Evolutionary conservation across 2,888 invertebrate species (phyloP).

Genomic region (Euphydryas editha): DNA sequence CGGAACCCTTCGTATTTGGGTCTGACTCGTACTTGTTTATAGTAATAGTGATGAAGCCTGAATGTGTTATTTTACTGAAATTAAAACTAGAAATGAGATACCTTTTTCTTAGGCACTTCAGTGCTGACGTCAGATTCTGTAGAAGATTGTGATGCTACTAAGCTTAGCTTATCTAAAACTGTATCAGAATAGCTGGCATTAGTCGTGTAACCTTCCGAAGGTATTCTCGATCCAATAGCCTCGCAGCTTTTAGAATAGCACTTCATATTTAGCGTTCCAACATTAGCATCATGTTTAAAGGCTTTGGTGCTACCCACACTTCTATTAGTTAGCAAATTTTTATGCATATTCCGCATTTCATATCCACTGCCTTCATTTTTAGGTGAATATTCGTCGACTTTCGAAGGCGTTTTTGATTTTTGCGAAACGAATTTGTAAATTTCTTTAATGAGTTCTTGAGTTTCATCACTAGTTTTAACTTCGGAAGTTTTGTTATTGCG

Average conservation of each 20-base stretch:
- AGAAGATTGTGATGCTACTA: conserved; percentile 56
- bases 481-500: conserved; percentile 45
- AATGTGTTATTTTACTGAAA: neutral
- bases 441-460: conserved; percentile 72
- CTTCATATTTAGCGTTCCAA: conserved; percentile 63
- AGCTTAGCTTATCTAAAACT: conserved; percentile 62
- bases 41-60: no score
- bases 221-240: conserved; percentile 61
- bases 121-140: conserved; percentile 56
- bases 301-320: conserved; percentile 57
- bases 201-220: conserved; percentile 54
- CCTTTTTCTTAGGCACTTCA: conserved; percentile 51
- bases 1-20: no score
- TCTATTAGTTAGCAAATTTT: conserved; percentile 54
- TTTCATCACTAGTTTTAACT: conserved; percentile 52
- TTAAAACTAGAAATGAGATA: conserved; percentile 32
- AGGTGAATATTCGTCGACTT: conserved; percentile 43
- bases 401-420: conserved; percentile 50
- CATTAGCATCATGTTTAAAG: conserved; percentile 62
- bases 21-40: no score
- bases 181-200: conserved; percentile 69
- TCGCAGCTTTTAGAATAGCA: conserved; percentile 75
- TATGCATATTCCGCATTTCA: conserved; percentile 32
- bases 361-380: conserved; percentile 16
- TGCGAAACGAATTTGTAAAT: conserved; percentile 72